phyloP scores from a whole-genome alignment of 2,113 vertebrate genomes.

The Hippopotamus amphibius region DNA sequence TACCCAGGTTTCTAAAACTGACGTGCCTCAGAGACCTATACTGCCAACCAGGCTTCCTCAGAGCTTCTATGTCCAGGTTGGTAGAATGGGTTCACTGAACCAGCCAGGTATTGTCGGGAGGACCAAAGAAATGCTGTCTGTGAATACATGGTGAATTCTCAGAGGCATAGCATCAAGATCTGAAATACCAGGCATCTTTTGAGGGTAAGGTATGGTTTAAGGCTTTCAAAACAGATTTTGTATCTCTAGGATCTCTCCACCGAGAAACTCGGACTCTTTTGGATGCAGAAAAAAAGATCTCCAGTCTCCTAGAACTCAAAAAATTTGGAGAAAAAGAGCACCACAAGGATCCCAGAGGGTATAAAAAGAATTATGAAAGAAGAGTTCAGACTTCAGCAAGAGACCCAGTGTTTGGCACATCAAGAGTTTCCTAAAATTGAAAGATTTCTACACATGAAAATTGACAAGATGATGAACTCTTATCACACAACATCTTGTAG shows the following conservation, averaged over 20 bases:
- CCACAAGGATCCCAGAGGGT: neutral
- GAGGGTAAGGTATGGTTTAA: neutral
- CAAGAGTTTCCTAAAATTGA: neutral
- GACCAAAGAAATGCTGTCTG: neutral
- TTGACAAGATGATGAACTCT: neutral
- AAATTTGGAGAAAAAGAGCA: neutral
- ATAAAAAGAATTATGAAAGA: neutral
- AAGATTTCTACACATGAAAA: neutral
- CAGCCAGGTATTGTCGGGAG: neutral
- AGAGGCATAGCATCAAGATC: neutral
- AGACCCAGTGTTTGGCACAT: neutral
- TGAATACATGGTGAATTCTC: neutral
- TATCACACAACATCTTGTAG: neutral
- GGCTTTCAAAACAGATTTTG: slow-evolving; percentile 2
- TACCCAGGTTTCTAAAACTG: neutral
- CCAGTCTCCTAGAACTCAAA: neutral
- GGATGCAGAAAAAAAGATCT: neutral
- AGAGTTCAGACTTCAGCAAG: neutral
- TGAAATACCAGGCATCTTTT: neutral
- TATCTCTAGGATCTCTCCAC: neutral
- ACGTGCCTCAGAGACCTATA: neutral
- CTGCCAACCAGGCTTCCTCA: neutral
- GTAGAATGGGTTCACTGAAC: neutral
- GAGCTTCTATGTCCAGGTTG: neutral
- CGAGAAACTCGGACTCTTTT: neutral